phyloP scores from a whole-genome alignment of 2,113 vertebrate species.

The Aramus guarauna region DNA sequence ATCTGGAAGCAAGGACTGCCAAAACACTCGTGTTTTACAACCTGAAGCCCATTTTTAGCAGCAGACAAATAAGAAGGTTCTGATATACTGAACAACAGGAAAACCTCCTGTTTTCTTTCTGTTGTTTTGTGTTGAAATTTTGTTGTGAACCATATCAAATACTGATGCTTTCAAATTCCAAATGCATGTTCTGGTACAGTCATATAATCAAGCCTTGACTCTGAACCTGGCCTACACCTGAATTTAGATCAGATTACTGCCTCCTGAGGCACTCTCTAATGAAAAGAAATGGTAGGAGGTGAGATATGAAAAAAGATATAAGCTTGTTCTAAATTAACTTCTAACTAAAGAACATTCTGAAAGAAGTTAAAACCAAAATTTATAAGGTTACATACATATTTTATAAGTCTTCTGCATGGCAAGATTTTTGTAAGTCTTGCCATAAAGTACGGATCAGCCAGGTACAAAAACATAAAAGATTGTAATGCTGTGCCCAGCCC shows the following conservation, averaged over 20 bases:
- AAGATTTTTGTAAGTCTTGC: background rate
- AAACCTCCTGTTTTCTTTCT: background rate
- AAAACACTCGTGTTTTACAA: background rate
- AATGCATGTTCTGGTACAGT: background rate
- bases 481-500: background rate
- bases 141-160: background rate
- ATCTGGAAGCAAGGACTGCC: conserved; percentile 9
- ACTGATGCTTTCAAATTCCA: background rate
- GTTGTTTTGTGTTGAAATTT: background rate
- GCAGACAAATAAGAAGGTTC: background rate
- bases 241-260: background rate
- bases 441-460: background rate
- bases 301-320: background rate
- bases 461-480: background rate
- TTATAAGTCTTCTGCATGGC: background rate
- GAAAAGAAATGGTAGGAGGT: background rate
- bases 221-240: background rate
- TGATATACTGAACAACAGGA: background rate
- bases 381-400: background rate
- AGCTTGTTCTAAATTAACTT: background rate
- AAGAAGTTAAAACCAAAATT: background rate
- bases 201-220: background rate
- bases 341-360: background rate
- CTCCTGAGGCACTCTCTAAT: background rate
- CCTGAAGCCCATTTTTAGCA: background rate